Evolutionary conservation across 2,113 vertebrate species (phyloP).

Genomic region (Neoarius graeffei): DNA sequence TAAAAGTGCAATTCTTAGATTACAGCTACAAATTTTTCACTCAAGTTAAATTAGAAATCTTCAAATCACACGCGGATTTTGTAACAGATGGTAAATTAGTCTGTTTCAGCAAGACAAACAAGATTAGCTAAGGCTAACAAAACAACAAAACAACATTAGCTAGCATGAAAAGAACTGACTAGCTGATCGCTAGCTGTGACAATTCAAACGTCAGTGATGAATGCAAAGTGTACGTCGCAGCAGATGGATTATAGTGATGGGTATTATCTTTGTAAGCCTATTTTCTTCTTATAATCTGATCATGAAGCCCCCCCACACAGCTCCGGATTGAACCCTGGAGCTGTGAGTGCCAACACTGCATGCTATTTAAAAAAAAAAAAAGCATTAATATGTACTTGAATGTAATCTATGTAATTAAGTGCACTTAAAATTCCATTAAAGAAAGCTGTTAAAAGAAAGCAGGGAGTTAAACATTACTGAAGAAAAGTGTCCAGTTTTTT

Average conservation of each 20-base stretch:
- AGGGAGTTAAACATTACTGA: background rate
- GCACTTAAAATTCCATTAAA: slow-evolving; percentile 25
- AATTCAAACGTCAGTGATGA: background rate
- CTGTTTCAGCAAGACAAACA: background rate
- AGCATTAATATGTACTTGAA: background rate
- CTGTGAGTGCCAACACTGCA: background rate
- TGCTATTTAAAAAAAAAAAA: background rate
- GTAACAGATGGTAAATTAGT: background rate
- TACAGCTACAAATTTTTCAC: background rate
- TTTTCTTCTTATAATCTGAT: background rate
- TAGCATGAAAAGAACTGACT: background rate
- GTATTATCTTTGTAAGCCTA: background rate
- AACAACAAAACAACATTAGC: background rate
- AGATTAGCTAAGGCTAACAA: background rate
- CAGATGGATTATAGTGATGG: background rate
- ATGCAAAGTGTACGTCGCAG: background rate
- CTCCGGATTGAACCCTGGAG: background rate
- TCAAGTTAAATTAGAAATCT: background rate
- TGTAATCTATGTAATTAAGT: background rate
- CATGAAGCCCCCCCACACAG: background rate
- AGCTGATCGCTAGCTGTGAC: background rate
- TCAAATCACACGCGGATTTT: background rate
- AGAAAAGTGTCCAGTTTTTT: background rate
- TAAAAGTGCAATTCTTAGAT: background rate
- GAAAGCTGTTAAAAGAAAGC: background rate